phyloP scores from a whole-genome alignment of 2,113 vertebrate species.

The Cinclus mexicanus region DNA sequence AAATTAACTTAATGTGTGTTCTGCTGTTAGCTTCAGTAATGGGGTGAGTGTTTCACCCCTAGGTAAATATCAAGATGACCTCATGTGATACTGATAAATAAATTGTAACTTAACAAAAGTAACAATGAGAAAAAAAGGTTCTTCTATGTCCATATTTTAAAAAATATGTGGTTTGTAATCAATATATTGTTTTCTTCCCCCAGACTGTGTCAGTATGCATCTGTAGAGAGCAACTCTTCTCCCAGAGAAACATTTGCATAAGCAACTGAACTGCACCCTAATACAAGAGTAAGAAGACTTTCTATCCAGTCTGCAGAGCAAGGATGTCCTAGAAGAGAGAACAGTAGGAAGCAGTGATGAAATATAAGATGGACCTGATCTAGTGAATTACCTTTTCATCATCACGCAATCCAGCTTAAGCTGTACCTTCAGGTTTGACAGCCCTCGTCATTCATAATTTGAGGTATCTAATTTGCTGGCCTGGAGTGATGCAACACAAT shows the following conservation, averaged over 20 bases:
- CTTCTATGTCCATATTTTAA: neutral
- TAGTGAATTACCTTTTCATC: constrained; percentile 9
- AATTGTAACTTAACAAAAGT: neutral
- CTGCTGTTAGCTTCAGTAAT: neutral
- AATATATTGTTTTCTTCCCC: neutral
- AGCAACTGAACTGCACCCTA: neutral
- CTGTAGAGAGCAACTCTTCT: neutral
- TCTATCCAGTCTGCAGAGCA: neutral
- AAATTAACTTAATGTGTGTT: neutral
- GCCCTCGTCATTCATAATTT: neutral
- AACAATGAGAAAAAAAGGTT: neutral
- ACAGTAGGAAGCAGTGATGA: neutral
- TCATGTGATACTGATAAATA: neutral
- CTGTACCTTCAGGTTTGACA: neutral
- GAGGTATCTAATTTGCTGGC: neutral
- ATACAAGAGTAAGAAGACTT: neutral
- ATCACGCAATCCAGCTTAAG: neutral
- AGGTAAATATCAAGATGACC: neutral
- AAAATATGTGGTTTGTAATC: neutral
- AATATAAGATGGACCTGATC: neutral
- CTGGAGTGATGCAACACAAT: constrained; percentile 57
- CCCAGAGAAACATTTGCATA: neutral
- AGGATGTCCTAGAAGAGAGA: constrained; percentile 43
- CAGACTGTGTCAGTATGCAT: constrained; percentile 3
- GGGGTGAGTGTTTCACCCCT: neutral